Evolutionary conservation across 2,888 invertebrate species (phyloP).

Genomic region (Caenorhabditis uteleia): DNA sequence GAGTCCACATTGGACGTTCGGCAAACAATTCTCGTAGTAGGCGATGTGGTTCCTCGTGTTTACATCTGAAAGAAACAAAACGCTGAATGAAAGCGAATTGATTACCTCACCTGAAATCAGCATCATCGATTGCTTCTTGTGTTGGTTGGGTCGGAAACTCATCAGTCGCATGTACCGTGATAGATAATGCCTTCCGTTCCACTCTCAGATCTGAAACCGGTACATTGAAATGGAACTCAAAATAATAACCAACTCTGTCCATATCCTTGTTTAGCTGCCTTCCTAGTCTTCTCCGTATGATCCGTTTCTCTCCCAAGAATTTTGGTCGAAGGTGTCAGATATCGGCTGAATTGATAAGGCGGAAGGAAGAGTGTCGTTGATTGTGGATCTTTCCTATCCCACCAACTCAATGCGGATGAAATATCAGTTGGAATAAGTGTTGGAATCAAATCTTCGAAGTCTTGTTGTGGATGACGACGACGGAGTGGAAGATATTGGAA

Average conservation of each 20-base stretch:
- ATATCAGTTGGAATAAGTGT: slow-evolving; percentile 57
- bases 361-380: slow-evolving; percentile 61
- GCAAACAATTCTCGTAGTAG: slow-evolving; percentile 78
- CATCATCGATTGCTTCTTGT: slow-evolving; percentile 59
- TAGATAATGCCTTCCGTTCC: slow-evolving; percentile 62
- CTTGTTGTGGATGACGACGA: slow-evolving; percentile 12
- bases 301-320: slow-evolving; percentile 56
- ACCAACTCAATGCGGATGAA: slow-evolving; percentile 56
- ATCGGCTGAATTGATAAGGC: slow-evolving; percentile 65
- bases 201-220: slow-evolving; percentile 54
- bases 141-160: slow-evolving; percentile 59
- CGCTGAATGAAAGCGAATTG: background rate
- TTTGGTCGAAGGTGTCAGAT: slow-evolving; percentile 58
- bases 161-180: slow-evolving; percentile 60
- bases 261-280: slow-evolving; percentile 42
- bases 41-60: slow-evolving; percentile 60
- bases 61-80: slow-evolving; percentile 44
- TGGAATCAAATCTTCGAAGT: slow-evolving; percentile 48
- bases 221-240: background rate
- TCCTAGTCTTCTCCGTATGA: slow-evolving; percentile 43
- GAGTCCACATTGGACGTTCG: slow-evolving; percentile 87
- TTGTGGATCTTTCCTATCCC: slow-evolving; percentile 52
- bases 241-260: slow-evolving; percentile 55
- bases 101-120: slow-evolving; percentile 37
- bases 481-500: slow-evolving; percentile 86